Evolutionary conservation across 2,113 vertebrate genomes (phyloP).

Genomic region (Cygnus buccinator): DNA sequence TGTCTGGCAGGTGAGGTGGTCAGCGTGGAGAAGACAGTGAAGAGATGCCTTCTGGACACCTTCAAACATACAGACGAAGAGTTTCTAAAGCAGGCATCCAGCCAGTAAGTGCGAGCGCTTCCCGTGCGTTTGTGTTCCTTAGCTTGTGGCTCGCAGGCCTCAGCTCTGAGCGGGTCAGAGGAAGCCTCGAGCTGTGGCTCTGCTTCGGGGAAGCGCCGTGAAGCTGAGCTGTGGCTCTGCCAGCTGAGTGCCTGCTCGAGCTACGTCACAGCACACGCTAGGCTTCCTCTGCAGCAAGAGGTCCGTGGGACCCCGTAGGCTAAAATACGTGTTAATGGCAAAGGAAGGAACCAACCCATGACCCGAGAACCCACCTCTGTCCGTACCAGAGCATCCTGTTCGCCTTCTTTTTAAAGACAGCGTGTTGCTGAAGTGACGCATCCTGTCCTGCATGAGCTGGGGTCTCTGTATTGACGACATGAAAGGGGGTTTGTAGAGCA

Average conservation of each 20-base stretch:
- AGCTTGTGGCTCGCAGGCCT: background rate
- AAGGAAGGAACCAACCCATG: background rate
- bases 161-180: background rate
- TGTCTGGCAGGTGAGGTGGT: conserved; percentile 81
- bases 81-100: conserved; percentile 94
- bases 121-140: background rate
- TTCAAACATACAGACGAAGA: conserved; percentile 96
- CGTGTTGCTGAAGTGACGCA: background rate
- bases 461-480: background rate
- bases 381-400: background rate
- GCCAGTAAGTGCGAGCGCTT: conserved; percentile 86
- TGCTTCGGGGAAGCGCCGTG: background rate
- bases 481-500: background rate
- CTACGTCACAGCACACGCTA: background rate
- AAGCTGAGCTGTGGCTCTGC: background rate
- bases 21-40: conserved; percentile 90
- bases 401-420: background rate
- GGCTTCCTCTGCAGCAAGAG: accelerated
- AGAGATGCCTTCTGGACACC: conserved; percentile 90
- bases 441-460: background rate
- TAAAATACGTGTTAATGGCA: accelerated
- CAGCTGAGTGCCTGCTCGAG: background rate
- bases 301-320: background rate
- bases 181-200: background rate
- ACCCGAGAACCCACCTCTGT: background rate